These are phyloP conservation scores for Dascillus cervinus DNA, from an alignment of 2,888 invertebrate species.

Conservation along the genomic window DNA sequence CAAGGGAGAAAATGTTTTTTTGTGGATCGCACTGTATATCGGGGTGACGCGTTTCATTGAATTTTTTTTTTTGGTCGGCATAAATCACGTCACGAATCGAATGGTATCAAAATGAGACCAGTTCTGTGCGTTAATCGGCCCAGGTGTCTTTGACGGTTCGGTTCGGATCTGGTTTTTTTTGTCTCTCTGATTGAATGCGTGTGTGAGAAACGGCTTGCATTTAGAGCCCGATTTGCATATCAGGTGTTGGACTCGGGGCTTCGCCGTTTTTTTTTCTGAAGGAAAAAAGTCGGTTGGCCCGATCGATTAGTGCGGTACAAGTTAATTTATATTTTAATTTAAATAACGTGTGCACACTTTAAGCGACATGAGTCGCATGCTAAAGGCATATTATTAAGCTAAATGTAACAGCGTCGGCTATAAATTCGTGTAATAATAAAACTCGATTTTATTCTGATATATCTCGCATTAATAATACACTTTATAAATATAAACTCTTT, in stretches of 20 bases:
- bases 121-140: slow-evolving; percentile 16
- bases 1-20: too few relatives aligned
- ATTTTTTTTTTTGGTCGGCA: too few relatives aligned
- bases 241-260: too few relatives aligned
- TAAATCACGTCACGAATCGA: too few relatives aligned
- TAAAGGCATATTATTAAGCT: slow-evolving; percentile 26
- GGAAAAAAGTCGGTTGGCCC: too few relatives aligned
- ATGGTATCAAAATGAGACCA: too few relatives aligned
- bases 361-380: slow-evolving; percentile 28
- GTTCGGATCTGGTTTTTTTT: slow-evolving; percentile 18
- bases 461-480: slow-evolving; percentile 25
- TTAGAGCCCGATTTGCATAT: slow-evolving; percentile 19
- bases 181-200: slow-evolving; percentile 17
- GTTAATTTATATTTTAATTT: slow-evolving; percentile 35
- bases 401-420: slow-evolving; percentile 19
- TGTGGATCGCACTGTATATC: too few relatives aligned
- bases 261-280: too few relatives aligned
- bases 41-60: too few relatives aligned
- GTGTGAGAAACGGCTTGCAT: slow-evolving; percentile 19
- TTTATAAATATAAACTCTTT: slow-evolving; percentile 23
- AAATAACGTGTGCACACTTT: slow-evolving; percentile 33
- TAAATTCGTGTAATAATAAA: slow-evolving; percentile 25
- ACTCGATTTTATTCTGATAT: slow-evolving; percentile 25
- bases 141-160: slow-evolving; percentile 20
- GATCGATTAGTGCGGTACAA: too few relatives aligned